Evolutionary conservation across 2,797 vertebrate genomes (phyloP), one percentile per base, ranked within the genome.

Genomic region (Lutjanus campechanus): DNA sequence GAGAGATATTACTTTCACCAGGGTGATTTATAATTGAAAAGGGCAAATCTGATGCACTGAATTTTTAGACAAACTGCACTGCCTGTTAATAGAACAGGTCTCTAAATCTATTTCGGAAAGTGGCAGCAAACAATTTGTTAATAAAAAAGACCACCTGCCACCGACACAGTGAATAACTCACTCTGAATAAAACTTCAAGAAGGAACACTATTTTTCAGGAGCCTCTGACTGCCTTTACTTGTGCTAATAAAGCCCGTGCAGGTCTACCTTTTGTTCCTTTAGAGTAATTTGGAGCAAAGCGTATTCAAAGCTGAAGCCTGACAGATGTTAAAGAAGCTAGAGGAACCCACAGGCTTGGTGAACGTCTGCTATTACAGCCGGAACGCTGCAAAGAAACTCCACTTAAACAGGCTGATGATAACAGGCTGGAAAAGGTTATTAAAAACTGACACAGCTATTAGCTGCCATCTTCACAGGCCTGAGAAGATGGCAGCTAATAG

Each of bases 391-490:
- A 40, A 67, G 46, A 51, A 56, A 83, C 79, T 83, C 70, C 7
- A 78, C 88, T 83, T 54, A 63, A 83, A 69, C 69, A 77, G 53
- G 54, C 54, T 7, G 44, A 66, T 62, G 78, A 78, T 66, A 82
- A 84, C 79, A 77, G 67, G 63, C 67, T 87, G 47, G 46, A 72
- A 68, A 81, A 66, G 53, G 73, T 84, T 81, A 79, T 79, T 73
- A 73, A 81, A 76, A 82, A 61, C 44, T 41, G 64, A 75, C 60
- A 62, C 49, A 66, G 69, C 64, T 67, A 77, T 75, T 66, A 83
- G 64, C 46, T 56, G 59, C 20, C 76, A 67, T 72, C 54, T 76
- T 19, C 55, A 56, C 61, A 65, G 72, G 12, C 58, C 29, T 47
- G 13, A 56, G 51, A 61, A 43, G 9, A 29, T 43, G 17, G 49